phyloP scores from a whole-genome alignment of 1,140 invertebrate species.

The Brachionus paranguensis region DNA sequence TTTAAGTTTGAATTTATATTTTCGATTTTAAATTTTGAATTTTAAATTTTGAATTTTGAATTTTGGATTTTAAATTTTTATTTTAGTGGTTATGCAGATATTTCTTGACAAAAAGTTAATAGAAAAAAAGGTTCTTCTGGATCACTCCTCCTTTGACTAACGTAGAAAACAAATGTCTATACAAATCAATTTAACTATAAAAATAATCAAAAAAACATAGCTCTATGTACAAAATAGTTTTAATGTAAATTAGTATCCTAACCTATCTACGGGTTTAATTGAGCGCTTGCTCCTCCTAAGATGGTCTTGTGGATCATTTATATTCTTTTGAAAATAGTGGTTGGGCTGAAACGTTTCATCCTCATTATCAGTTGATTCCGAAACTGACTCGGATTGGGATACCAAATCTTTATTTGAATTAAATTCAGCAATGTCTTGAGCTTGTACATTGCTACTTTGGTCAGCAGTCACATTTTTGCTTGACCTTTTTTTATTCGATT shows the following conservation, averaged over 20 bases:
- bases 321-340: not conserved
- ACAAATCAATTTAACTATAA: too few species aligned
- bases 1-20: too few species aligned
- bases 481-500: not conserved
- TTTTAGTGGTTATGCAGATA: not conserved
- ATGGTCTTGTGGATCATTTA: not conserved
- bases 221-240: not conserved
- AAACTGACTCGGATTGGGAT: not conserved
- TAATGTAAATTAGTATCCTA: not conserved
- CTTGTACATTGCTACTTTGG: not conserved
- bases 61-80: not conserved
- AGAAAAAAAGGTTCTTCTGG: not conserved
- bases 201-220: not conserved
- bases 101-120: not conserved
- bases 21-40: not conserved
- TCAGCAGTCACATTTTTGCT: not conserved
- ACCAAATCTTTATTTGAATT: not conserved
- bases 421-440: not conserved
- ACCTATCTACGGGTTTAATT: not conserved
- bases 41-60: not conserved
- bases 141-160: not conserved
- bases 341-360: not conserved
- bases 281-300: not conserved
- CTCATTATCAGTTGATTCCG: not conserved
- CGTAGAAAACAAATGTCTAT: too few species aligned